Percentiles rank a stretch among this genome's conserved stretches.
These are phyloP conservation scores for Xenopus tropicalis DNA, from an alignment of 2,113 vertebrate species.

Conservation along the genomic window DNA sequence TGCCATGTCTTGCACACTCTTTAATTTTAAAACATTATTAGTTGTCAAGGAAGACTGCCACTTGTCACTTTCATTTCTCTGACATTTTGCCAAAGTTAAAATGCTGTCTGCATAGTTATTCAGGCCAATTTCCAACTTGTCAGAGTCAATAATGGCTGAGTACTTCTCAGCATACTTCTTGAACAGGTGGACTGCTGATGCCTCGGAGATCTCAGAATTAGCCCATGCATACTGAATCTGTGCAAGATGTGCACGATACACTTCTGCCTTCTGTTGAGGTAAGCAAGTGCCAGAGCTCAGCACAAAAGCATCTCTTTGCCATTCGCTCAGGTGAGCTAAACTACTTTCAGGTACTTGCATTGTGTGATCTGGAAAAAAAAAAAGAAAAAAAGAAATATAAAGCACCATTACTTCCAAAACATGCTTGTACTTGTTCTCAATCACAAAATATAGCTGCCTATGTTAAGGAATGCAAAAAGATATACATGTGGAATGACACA, in stretches of 20 bases:
- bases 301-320: constrained; percentile 88
- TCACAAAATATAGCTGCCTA: no score
- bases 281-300: constrained; percentile 77
- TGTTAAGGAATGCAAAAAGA: no score
- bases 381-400: constrained; percentile 4
- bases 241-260: constrained; percentile 82
- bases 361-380: constrained; percentile 34
- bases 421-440: no score
- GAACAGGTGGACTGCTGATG: constrained; percentile 75
- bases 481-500: no score
- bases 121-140: constrained; percentile 74
- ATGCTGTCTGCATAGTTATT: constrained; percentile 90
- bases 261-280: constrained; percentile 83
- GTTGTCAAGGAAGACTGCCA: constrained; percentile 85
- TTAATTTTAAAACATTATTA: constrained; percentile 72
- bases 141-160: constrained; percentile 83
- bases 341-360: constrained; percentile 62
- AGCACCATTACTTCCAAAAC: no score
- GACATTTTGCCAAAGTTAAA: constrained; percentile 78
- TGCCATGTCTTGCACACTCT: constrained; percentile 74
- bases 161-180: constrained; percentile 81
- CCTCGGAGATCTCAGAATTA: constrained; percentile 78
- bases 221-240: constrained; percentile 90
- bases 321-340: constrained; percentile 79
- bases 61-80: constrained; percentile 80